These are phyloP conservation scores for Casuarius casuarius DNA, from an alignment of 2,113 vertebrate genomes.

Conservation along the genomic window DNA sequence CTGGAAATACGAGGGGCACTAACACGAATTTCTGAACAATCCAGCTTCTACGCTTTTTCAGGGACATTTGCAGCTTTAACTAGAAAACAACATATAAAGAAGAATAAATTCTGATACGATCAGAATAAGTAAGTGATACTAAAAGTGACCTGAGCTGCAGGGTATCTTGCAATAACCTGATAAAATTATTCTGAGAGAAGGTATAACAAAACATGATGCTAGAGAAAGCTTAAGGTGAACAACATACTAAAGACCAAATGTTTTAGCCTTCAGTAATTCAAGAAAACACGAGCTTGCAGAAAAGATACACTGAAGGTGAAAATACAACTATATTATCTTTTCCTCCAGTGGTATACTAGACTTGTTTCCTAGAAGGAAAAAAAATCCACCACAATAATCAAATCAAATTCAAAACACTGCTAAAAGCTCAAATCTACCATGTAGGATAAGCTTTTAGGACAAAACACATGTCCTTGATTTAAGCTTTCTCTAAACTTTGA, in stretches of 20 bases:
- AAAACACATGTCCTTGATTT: not conserved
- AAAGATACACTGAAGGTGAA: not conserved
- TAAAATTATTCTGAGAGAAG: not conserved
- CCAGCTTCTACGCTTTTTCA: too few relatives aligned
- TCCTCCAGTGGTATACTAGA: not conserved
- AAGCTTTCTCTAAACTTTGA: not conserved
- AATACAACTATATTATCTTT: not conserved
- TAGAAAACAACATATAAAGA: not conserved
- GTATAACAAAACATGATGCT: accelerated
- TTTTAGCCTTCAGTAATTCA: not conserved
- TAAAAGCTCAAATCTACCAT: not conserved
- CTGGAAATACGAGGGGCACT: not conserved
- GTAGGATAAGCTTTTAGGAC: not conserved
- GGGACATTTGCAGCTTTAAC: not conserved
- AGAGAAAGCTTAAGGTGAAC: not conserved
- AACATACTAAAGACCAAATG: accelerated
- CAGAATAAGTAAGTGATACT: not conserved
- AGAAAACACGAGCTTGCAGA: not conserved
- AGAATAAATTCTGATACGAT: too few relatives aligned
- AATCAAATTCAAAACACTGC: not conserved
- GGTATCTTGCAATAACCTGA: not conserved
- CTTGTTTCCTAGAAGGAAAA: not conserved
- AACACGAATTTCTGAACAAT: not conserved
- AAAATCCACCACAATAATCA: not conserved
- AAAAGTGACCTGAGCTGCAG: not conserved